Percentiles rank a stretch among this genome's conserved stretches.
phyloP scores from a whole-genome alignment of 2,113 vertebrate species.

The Amblyopsis rosae region DNA sequence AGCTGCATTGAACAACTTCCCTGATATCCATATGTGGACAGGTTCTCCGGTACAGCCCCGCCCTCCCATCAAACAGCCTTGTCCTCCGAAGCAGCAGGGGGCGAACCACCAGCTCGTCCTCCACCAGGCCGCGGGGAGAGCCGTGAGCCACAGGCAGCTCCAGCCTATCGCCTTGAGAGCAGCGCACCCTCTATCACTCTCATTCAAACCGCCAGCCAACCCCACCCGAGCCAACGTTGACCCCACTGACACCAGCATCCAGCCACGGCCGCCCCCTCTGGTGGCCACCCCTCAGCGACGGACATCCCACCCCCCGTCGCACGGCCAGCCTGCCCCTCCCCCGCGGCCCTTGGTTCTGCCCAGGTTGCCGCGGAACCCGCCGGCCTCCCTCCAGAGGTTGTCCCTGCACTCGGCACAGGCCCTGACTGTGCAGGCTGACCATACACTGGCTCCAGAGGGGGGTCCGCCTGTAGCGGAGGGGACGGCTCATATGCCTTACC shows the following conservation, averaged over 20 bases:
- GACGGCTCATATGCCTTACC: conserved; percentile 89
- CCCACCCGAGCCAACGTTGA: conserved; percentile 65
- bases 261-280: conserved; percentile 81
- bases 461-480: conserved; percentile 87
- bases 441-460: conserved; percentile 84
- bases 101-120: conserved; percentile 88
- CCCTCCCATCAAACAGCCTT: conserved; percentile 83
- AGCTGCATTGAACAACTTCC: too few relatives aligned
- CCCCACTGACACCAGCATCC: conserved; percentile 70
- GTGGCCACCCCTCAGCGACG: conserved; percentile 70
- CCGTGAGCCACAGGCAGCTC: conserved; percentile 74
- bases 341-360: conserved; percentile 73
- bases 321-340: conserved; percentile 42
- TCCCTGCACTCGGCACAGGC: conserved; percentile 85
- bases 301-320: conserved; percentile 72
- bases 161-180: conserved; percentile 87
- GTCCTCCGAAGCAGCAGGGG: conserved; percentile 76
- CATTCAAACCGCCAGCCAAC: conserved; percentile 77
- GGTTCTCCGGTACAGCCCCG: conserved; percentile 85
- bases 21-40: conserved; percentile 40
- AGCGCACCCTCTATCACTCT: conserved; percentile 79
- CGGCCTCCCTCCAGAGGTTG: conserved; percentile 81
- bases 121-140: conserved; percentile 75
- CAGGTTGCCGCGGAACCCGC: conserved; percentile 77
- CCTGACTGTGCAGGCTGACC: conserved; percentile 84